Evolutionary conservation across 2,797 vertebrate species (phyloP), one percentile per base, ranked within the genome.

Genomic region (Hippopotamyrus pictus): DNA sequence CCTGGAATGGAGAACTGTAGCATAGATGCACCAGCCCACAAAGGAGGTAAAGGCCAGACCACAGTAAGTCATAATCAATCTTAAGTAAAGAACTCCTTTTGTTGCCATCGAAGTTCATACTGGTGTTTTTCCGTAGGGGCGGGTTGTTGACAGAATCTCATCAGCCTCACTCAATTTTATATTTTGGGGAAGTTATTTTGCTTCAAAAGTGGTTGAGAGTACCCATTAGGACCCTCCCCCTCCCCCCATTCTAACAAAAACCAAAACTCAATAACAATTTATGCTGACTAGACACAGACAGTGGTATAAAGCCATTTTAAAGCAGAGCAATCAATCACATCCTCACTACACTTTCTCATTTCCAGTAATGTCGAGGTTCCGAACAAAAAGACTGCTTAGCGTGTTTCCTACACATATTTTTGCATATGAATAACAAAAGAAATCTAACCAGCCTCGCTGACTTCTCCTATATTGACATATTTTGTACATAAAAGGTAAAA

Each of bases 221-320:
- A 85, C 12, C 88, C 87, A 92, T 93, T 94, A 89, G 89, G 82
- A 79, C 89, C 90, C 92, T 91, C 53, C 91, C 85, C 51, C 85
- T 90, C 62, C 46, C 83, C 91, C 90, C n/a, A 87, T 19, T 88
- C 11, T 44, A 50, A 25, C n/a, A 6, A 87, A 22, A 90, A 94
- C 92, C 92, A 93, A 90, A 94, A 94, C 93, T 91, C 89, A 88
- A 89, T 92, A 90, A 88, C 90, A 83, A 93, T 93, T 90, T 86
- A 89, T 88, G 62, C 76, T 88, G 93, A 92, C 90, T 92, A 90
- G 89, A 73, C 90, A 88, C 91, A 90, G 92, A 93, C 91, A 91
- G 79, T 89, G 91, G 90, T 93, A 93, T 91, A 88, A 92, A 92
- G 88, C 51, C 93, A 90, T 90, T 91, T 90, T 92, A 91, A 93